phyloP scores from a whole-genome alignment of 2,797 vertebrate genomes.

The Atherinosoma microstoma region DNA sequence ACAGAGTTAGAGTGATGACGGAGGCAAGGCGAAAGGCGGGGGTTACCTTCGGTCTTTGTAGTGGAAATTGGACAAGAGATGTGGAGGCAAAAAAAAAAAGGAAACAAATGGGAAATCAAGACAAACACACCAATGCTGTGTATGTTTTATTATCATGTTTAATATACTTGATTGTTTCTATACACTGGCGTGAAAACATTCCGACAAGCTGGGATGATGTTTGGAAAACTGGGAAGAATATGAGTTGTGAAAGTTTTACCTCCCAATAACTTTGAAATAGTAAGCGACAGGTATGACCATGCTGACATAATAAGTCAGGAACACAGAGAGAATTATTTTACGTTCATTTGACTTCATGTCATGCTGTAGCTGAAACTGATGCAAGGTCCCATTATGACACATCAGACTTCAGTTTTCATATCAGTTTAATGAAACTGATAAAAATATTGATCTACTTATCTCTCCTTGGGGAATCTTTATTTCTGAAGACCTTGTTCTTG shows the following conservation, averaged over 20 bases:
- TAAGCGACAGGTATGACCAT: background rate
- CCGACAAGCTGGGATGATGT: background rate
- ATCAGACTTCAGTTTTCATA: too few relatives aligned
- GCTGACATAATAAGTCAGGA: background rate
- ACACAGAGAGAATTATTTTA: background rate
- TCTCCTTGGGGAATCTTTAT: too few relatives aligned
- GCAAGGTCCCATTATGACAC: too few relatives aligned
- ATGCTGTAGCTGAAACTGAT: background rate
- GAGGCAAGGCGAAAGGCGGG: conserved; percentile 9
- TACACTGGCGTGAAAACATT: background rate
- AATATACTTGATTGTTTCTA: conserved; percentile 28
- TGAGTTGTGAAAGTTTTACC: background rate
- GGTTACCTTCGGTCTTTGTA: conserved; percentile 28
- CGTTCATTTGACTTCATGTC: background rate
- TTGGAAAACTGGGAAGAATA: conserved; percentile 3
- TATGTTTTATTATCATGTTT: conserved; percentile 50
- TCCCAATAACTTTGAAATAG: background rate
- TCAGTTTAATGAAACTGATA: too few relatives aligned
- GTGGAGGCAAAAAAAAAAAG: background rate
- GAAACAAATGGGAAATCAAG: conserved; percentile 14
- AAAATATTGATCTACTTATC: too few relatives aligned
- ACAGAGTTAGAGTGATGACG: conserved; percentile 29
- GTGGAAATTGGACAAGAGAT: background rate
- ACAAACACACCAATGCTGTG: conserved; percentile 35
- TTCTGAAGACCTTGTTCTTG: too few relatives aligned